Percentiles rank a stretch among this genome's conserved stretches.
These are phyloP conservation scores for Scytalopus superciliaris DNA, from an alignment of 2,113 vertebrate species.

Conservation along the genomic window DNA sequence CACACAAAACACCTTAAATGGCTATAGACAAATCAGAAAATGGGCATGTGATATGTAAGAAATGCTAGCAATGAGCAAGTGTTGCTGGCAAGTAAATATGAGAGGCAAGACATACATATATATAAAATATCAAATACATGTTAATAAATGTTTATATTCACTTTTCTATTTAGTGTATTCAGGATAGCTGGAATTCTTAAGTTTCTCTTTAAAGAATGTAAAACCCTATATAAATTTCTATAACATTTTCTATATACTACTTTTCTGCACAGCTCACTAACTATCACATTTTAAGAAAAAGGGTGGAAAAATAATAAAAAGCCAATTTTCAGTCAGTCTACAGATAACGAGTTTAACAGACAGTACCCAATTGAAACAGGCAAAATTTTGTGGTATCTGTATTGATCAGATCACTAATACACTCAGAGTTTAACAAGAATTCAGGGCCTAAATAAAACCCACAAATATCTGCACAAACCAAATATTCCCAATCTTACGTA, in stretches of 20 bases:
- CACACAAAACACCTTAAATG: neutral
- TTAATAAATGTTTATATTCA: neutral
- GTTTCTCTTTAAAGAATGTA: neutral
- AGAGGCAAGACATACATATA: neutral
- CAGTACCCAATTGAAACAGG: neutral
- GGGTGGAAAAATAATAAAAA: neutral
- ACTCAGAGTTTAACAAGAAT: neutral
- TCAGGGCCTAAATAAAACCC: neutral
- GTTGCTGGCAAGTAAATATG: neutral
- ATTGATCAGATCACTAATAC: neutral
- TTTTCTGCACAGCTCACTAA: neutral
- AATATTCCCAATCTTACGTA: neutral
- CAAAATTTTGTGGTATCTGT: neutral
- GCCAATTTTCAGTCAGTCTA: neutral
- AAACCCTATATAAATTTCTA: neutral
- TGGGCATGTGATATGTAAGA: neutral
- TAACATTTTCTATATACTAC: neutral
- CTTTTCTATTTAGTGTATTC: slow-evolving; percentile 6
- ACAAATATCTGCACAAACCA: neutral
- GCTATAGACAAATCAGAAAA: neutral
- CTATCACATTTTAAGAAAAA: neutral
- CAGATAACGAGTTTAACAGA: slow-evolving; percentile 27
- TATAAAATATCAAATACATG: neutral
- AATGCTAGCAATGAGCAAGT: neutral
- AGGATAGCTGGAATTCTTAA: neutral